These are phyloP conservation scores for Thalassophryne amazonica DNA, from an alignment of 2,797 vertebrate genomes.

Conservation along the genomic window DNA sequence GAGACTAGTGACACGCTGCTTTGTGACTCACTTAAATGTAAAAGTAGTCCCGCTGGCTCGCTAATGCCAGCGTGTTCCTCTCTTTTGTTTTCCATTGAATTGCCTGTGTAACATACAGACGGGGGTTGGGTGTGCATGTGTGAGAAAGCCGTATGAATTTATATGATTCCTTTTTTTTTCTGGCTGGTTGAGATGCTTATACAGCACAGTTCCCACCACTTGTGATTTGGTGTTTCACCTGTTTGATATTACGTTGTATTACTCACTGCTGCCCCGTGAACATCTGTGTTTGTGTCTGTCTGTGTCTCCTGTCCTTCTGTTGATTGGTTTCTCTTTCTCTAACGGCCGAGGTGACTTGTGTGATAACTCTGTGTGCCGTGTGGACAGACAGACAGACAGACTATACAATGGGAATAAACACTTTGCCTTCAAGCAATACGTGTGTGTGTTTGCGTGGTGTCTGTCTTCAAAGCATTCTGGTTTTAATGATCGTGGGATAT, in stretches of 20 bases:
- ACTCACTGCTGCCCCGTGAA: conserved; percentile 61
- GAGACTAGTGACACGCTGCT: conserved; percentile 72
- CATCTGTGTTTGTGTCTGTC: conserved; percentile 61
- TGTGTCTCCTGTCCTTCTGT: conserved; percentile 45
- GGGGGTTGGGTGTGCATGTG: conserved; percentile 17
- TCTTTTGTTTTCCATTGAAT: conserved; percentile 59
- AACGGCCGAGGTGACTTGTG: conserved; percentile 37
- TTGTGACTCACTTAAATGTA: conserved; percentile 73
- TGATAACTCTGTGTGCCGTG: conserved; percentile 54
- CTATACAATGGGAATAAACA: conserved; percentile 68
- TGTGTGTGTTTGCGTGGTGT: conserved; percentile 58
- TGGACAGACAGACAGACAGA: conserved; percentile 60
- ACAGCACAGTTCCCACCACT: conserved; percentile 58
- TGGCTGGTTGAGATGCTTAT: conserved; percentile 47
- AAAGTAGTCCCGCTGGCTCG: conserved; percentile 66
- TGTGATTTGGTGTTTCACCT: conserved; percentile 53
- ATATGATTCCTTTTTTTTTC: conserved; percentile 42
- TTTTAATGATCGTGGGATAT: conserved; percentile 68
- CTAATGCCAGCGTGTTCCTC: conserved; percentile 63
- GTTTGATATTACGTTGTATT: conserved; percentile 68
- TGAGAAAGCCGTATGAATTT: conserved; percentile 16
- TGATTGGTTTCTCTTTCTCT: conserved; percentile 47
- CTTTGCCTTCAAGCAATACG: conserved; percentile 44
- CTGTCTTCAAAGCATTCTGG: conserved; percentile 67
- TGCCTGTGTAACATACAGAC: conserved; percentile 47